These are phyloP conservation scores for Hapalemur alaotrensis DNA, from an alignment of 2,797 vertebrate species.

Conservation along the genomic window DNA sequence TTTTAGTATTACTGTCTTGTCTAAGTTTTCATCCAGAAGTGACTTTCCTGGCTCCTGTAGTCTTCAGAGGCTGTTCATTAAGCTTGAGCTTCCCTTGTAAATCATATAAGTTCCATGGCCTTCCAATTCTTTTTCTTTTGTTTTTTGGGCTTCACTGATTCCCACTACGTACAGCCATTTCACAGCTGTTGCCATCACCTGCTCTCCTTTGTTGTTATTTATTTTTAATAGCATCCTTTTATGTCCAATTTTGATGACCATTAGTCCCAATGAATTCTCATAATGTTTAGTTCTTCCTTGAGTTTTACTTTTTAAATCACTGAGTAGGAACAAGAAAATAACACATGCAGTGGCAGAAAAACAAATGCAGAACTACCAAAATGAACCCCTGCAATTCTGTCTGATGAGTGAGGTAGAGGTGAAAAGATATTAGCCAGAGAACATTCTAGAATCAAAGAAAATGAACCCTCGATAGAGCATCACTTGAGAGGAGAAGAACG, in stretches of 20 bases:
- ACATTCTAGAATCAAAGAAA: constrained; percentile 41
- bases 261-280: constrained; percentile 74
- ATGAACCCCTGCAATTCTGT: neutral
- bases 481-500: neutral
- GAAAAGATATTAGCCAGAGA: constrained; percentile 25
- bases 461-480: neutral
- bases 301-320: constrained; percentile 62
- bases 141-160: constrained; percentile 70
- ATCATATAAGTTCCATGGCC: constrained; percentile 60
- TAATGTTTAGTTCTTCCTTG: constrained; percentile 74
- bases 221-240: constrained; percentile 79
- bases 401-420: neutral
- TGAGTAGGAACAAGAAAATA: constrained; percentile 23
- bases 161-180: constrained; percentile 40
- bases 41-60: neutral
- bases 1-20: constrained; percentile 11
- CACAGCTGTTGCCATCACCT: constrained; percentile 71
- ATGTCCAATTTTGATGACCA: constrained; percentile 75
- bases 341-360: neutral
- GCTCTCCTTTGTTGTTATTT: constrained; percentile 75
- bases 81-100: constrained; percentile 47
- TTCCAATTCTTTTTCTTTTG: constrained; percentile 43
- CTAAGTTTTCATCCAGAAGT: constrained; percentile 35
- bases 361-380: neutral
- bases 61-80: constrained; percentile 49